These are phyloP conservation scores for Agrilus planipennis DNA, from an alignment of 1,140 invertebrate species.

Conservation along the genomic window DNA sequence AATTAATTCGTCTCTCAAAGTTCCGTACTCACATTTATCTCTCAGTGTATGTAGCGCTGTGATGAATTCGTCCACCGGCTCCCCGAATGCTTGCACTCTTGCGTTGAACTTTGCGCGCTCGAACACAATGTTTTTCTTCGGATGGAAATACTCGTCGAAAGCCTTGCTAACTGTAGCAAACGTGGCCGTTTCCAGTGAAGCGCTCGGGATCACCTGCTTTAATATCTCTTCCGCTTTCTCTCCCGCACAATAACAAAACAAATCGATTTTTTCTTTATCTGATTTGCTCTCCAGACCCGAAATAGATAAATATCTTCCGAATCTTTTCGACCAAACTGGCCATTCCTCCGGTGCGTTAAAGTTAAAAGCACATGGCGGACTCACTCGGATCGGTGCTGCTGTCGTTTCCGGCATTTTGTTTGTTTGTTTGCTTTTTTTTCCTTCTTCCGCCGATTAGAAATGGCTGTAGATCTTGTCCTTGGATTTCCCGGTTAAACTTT, in stretches of 20 bases:
- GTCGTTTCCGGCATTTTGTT: too few species aligned
- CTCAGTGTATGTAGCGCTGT: slow-evolving; percentile 27
- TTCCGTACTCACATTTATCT: slow-evolving; percentile 29
- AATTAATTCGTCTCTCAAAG: slow-evolving; percentile 28
- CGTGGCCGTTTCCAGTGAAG: slow-evolving; percentile 3
- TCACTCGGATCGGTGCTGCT: too few species aligned
- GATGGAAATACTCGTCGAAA: slow-evolving; percentile 28
- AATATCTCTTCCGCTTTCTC: slow-evolving; percentile 22
- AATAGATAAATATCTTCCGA: slow-evolving; percentile 20
- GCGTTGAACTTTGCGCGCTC: slow-evolving; percentile 30
- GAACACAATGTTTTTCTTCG: slow-evolving; percentile 29
- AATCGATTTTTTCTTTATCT: slow-evolving; percentile 21
- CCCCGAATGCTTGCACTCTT: slow-evolving; percentile 22
- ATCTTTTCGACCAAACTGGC: slow-evolving; percentile 19
- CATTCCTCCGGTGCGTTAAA: background rate
- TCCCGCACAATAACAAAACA: slow-evolving; percentile 22
- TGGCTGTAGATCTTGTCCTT: too few species aligned
- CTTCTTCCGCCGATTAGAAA: too few species aligned
- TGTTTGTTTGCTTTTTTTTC: too few species aligned
- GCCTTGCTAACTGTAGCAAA: slow-evolving; percentile 14
- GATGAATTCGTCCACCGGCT: slow-evolving; percentile 31
- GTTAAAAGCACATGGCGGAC: background rate
- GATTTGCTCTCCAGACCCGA: slow-evolving; percentile 11
- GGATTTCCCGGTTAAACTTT: too few species aligned
- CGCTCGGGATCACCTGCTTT: slow-evolving; percentile 17